Evolutionary conservation across 2,797 vertebrate genomes (phyloP).

Genomic region (Somateria mollissima): DNA sequence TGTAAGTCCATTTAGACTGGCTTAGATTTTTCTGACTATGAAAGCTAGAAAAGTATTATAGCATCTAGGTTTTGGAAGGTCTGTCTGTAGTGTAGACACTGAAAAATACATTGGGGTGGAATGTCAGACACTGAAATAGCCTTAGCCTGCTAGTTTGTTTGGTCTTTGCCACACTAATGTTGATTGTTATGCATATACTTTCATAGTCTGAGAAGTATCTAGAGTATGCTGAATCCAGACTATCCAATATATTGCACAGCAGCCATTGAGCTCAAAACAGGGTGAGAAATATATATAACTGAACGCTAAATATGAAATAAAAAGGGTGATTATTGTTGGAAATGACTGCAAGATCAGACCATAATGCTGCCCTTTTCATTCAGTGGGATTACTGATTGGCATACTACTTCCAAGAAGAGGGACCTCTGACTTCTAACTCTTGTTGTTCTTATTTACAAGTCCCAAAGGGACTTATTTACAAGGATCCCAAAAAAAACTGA

Average conservation of each 20-base stretch:
- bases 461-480: too few relatives aligned
- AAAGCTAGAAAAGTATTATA: neutral
- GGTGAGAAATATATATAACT: neutral
- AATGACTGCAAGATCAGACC: neutral
- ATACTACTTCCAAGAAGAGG: neutral
- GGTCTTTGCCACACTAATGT: neutral
- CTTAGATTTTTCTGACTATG: neutral
- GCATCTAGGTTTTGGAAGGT: neutral
- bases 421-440: neutral
- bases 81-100: neutral
- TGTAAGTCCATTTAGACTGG: neutral
- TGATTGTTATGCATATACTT: neutral
- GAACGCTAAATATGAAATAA: neutral
- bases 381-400: neutral
- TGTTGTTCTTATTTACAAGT: neutral
- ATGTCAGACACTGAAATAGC: neutral
- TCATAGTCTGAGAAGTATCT: neutral
- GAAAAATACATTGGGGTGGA: neutral
- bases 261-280: neutral
- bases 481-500: neutral
- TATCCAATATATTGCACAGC: neutral
- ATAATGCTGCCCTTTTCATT: neutral
- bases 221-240: neutral
- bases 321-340: neutral
- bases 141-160: neutral